These are phyloP conservation scores for Pimephales promelas DNA, from an alignment of 2,113 vertebrate genomes.

Conservation along the genomic window DNA sequence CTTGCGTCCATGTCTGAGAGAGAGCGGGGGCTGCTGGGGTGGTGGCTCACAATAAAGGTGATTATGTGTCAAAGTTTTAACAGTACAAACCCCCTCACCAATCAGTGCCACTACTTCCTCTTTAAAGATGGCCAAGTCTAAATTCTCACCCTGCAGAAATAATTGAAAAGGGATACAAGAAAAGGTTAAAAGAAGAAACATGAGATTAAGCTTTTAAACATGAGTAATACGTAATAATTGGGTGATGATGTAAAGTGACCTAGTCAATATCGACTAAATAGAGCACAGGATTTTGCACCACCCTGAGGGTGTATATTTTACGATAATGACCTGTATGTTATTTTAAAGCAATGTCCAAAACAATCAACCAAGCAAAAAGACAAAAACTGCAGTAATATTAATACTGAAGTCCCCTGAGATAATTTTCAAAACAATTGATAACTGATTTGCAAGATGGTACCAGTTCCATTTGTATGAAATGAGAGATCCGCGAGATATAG, in stretches of 20 bases:
- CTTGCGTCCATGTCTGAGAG: constrained; percentile 73
- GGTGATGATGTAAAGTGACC: neutral
- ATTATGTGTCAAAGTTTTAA: constrained; percentile 92
- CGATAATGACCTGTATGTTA: neutral
- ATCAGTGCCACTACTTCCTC: constrained; percentile 96
- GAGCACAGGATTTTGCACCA: no score
- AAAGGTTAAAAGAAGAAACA: neutral
- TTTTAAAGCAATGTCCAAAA: no score
- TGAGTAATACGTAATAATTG: neutral
- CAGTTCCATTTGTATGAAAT: neutral
- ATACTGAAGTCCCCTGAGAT: neutral
- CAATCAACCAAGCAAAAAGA: neutral
- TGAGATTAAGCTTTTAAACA: neutral
- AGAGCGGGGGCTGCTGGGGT: constrained; percentile 82
- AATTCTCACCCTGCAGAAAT: constrained; percentile 85
- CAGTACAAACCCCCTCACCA: constrained; percentile 87
- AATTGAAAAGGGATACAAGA: neutral
- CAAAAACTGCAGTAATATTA: neutral
- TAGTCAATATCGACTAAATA: no score
- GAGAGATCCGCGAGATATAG: neutral
- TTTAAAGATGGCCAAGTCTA: constrained; percentile 94
- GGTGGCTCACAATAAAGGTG: constrained; percentile 97
- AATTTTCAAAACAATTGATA: neutral
- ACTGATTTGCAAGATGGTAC: neutral
- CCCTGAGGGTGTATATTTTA: no score